These are phyloP conservation scores for Bothrops alternatus DNA, from an alignment of 2,797 vertebrate genomes.

Conservation along the genomic window DNA sequence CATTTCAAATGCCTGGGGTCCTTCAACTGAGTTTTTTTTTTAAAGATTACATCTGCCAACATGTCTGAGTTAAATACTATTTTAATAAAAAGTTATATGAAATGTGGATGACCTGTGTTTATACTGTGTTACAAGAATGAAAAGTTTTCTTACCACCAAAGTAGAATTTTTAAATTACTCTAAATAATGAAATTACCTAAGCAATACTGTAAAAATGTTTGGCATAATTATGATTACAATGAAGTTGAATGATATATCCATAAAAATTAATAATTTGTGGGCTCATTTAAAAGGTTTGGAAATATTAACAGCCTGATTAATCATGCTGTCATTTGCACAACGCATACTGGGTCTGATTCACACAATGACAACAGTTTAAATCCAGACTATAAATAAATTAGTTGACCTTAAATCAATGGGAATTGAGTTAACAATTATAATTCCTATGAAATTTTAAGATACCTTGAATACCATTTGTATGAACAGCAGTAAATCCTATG, in stretches of 20 bases:
- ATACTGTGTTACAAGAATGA: constrained; percentile 13
- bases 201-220: rapidly evolving
- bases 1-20: constrained; percentile 41
- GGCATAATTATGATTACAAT: not conserved
- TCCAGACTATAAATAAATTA: not conserved
- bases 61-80: constrained; percentile 65
- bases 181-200: rapidly evolving
- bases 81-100: constrained; percentile 71
- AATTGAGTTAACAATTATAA: not conserved
- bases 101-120: constrained; percentile 37
- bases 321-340: not conserved
- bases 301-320: not conserved
- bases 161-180: not conserved
- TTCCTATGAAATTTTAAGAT: not conserved
- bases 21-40: constrained; percentile 3
- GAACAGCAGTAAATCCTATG: not conserved
- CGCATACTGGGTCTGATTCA: not conserved
- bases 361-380: not conserved
- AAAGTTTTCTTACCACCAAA: not conserved
- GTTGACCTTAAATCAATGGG: not conserved
- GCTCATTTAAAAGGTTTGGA: not conserved
- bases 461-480: not conserved
- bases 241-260: not conserved
- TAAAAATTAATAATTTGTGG: not conserved
- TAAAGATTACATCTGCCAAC: constrained; percentile 53